phyloP scores from a whole-genome alignment of 23 tunicate genomes.

The Botrylloides violaceus region DNA sequence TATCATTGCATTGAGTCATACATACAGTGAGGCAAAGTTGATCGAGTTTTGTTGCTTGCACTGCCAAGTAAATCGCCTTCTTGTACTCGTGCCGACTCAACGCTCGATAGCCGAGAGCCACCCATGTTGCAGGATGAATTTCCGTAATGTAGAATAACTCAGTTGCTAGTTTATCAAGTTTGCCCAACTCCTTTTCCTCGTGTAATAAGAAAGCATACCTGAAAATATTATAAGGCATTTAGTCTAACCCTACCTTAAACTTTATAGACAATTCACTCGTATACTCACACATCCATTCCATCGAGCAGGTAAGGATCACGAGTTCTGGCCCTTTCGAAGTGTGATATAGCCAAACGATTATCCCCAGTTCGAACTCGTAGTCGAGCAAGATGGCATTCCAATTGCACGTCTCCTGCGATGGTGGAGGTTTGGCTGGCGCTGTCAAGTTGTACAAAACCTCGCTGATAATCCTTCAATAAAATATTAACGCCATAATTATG shows the following conservation, averaged over 20 bases:
- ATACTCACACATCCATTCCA: conserved; percentile 65
- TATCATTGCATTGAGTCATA: too few species aligned
- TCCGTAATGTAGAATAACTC: conserved; percentile 45
- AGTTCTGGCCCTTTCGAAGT: conserved; percentile 29
- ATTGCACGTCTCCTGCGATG: conserved; percentile 26
- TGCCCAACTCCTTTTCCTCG: conserved; percentile 52
- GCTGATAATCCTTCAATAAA: conserved; percentile 24
- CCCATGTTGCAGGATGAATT: conserved; percentile 79
- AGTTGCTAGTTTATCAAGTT: conserved; percentile 51
- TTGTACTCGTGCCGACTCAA: conserved; percentile 36
- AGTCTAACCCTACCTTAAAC: not conserved
- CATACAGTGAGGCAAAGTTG: conserved; percentile 28
- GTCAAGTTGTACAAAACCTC: conserved; percentile 37
- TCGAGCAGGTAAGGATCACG: conserved; percentile 38
- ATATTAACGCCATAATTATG: not conserved
- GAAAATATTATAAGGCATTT: too few species aligned
- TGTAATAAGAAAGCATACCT: conserved; percentile 56
- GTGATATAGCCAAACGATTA: conserved; percentile 27
- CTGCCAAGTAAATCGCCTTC: conserved; percentile 55
- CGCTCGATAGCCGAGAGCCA: conserved; percentile 71
- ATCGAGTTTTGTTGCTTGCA: conserved; percentile 55
- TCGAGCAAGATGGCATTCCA: conserved; percentile 51
- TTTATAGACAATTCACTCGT: not conserved
- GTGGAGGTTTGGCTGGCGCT: conserved; percentile 16
- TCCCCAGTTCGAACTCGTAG: conserved; percentile 33